Conservation (phyloP, 35 echinoderm and acorn worm species). For the Hemicentrotus pulcherrimus region DNA sequence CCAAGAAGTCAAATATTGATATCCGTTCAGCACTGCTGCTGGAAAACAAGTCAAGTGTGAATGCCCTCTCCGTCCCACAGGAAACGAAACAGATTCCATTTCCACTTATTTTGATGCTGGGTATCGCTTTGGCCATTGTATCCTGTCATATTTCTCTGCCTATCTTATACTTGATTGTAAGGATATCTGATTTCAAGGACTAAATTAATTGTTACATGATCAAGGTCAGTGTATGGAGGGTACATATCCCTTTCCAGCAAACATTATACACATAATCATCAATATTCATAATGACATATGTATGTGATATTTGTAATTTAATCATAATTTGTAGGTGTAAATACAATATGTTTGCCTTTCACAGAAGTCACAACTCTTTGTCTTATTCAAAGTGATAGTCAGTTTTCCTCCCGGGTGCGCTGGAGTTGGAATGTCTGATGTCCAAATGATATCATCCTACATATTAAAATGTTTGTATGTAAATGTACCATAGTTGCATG, state of each 20-base stretch:
- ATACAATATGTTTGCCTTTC: no score
- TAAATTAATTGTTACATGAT: no score
- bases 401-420: neutral
- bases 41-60: neutral
- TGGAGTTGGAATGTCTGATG: neutral
- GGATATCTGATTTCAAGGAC: neutral
- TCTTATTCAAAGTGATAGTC: neutral
- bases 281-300: no score
- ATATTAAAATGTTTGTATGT: no score
- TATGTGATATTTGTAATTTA: no score
- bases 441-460: no score
- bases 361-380: no score
- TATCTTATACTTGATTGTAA: neutral
- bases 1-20: neutral
- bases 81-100: neutral
- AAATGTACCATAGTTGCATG: no score
- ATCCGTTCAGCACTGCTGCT: neutral
- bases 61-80: neutral
- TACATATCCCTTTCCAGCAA: no score
- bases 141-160: neutral
- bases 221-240: no score
- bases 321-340: no score
- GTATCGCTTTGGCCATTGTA: neutral
- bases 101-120: neutral
- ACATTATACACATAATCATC: no score